Base-by-base conservation (phyloP, 2,113 vertebrate species). In the Strigops habroptila region DNA sequence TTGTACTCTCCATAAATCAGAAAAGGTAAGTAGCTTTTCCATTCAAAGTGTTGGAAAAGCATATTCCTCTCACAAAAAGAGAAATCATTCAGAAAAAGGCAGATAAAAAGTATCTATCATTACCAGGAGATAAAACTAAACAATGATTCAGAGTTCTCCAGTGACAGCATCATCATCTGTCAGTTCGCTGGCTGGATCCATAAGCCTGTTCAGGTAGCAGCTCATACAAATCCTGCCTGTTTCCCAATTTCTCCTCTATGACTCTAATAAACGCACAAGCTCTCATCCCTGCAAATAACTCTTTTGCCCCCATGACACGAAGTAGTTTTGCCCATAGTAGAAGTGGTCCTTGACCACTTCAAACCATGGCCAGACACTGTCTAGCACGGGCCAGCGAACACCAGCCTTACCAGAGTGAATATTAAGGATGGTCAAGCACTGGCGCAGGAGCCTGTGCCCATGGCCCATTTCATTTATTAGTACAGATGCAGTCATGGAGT, bases 321-420 rank as follows among this genome's bases (percentile, higher is more conserved):
- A 67, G 4, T 2, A 24, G 10, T 21, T 78, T 33, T 82, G 23
- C 3, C 68, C 4, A 0, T 6, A 11, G 25, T n/a, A 48, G 39
- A 49, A 60, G 19, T 2, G 24, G 4, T 10, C 44, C 70, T 18
- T 62, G 52, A 63, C 37, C 14, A 6, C 33, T 3, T 71, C 75
- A 55, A 30, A 21, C 6, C 86, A 12, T 2, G 22, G 30, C 18
- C 67, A 70, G 39, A 25, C 10, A 27, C 25, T 18, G 30, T 2
- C 17, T 43, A 35, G 43, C 12, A 70, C 60, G 30, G 8, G 7
- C 14, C 63, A 39, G 33, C 4, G 9, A 41, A 24, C 33, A 7
- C 46, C 0, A 0, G 23, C n/a, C 41, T 22, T 22, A 22, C 11
- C 48, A 22, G 28, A 4, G 16, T 17, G 41, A 49, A 31, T 0